Evolutionary conservation across 2,113 vertebrate species (phyloP).

Genomic region (Solenodon paradoxus): DNA sequence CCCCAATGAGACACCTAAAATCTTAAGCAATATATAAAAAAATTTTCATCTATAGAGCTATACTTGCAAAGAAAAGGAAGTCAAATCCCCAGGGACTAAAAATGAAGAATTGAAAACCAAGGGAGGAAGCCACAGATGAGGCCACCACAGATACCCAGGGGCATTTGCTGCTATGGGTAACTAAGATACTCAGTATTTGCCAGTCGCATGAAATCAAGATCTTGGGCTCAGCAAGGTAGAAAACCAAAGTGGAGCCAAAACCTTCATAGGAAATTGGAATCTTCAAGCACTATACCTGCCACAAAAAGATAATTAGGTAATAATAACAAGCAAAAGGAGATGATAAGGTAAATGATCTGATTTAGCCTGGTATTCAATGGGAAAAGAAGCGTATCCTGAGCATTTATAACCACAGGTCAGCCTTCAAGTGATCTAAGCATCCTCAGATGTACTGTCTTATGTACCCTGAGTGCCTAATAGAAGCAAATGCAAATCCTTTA

Average conservation of each 20-base stretch:
- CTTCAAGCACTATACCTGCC: neutral
- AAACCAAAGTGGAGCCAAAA: neutral
- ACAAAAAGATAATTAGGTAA: neutral
- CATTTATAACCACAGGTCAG: neutral
- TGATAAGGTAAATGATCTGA: neutral
- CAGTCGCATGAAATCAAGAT: neutral
- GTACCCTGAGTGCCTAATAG: neutral
- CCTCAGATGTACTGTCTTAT: neutral
- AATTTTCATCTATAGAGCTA: neutral
- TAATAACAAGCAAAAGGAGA: neutral
- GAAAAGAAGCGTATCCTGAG: neutral
- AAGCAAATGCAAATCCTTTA: neutral
- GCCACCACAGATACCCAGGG: neutral
- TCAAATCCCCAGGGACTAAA: neutral
- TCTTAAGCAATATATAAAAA: slow-evolving; percentile 2
- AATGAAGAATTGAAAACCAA: slow-evolving; percentile 24
- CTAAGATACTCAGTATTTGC: neutral
- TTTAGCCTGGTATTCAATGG: neutral
- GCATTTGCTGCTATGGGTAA: neutral
- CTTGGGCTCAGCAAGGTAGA: neutral
- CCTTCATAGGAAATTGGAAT: neutral
- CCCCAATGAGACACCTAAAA: neutral
- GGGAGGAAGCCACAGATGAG: neutral
- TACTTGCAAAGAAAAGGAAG: neutral
- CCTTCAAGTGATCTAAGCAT: neutral